Evolutionary conservation across 2,888 invertebrate genomes (phyloP).

Genomic region (Eumerus sabulonum): DNA sequence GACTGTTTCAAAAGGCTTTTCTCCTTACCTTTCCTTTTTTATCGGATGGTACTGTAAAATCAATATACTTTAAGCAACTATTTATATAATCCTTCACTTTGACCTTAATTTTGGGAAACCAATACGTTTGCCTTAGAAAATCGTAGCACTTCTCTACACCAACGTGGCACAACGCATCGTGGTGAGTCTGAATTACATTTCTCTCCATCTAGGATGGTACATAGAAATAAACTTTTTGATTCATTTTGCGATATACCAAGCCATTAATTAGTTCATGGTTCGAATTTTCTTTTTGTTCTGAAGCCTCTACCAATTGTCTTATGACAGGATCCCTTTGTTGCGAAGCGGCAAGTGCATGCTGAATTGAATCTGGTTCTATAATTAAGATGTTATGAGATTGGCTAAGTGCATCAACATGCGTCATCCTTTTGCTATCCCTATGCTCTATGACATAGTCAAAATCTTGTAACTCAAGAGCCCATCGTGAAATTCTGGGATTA

Average conservation of each 20-base stretch:
- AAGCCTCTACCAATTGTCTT: slow-evolving; percentile 38
- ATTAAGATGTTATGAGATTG: not conserved
- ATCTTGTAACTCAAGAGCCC: no score
- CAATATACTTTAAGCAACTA: no score
- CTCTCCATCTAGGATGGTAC: slow-evolving; percentile 69
- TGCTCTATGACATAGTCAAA: not conserved
- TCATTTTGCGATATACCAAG: slow-evolving; percentile 36
- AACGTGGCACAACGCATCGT: no score
- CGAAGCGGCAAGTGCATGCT: not conserved
- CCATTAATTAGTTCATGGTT: slow-evolving; percentile 45
- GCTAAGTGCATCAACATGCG: not conserved
- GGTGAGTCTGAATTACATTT: slow-evolving; percentile 66
- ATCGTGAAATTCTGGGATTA: no score
- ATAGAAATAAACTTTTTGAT: slow-evolving; percentile 42
- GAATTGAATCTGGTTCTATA: not conserved
- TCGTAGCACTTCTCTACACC: no score
- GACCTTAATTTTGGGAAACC: no score
- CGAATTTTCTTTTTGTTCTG: slow-evolving; percentile 53
- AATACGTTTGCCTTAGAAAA: no score
- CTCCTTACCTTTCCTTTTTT: no score
- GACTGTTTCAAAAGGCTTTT: no score
- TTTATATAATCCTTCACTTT: no score
- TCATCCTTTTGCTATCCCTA: not conserved
- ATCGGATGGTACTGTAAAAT: no score
- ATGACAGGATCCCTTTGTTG: not conserved